Conservation (phyloP, 2,113 vertebrate species). For the Tringa solitaria region DNA sequence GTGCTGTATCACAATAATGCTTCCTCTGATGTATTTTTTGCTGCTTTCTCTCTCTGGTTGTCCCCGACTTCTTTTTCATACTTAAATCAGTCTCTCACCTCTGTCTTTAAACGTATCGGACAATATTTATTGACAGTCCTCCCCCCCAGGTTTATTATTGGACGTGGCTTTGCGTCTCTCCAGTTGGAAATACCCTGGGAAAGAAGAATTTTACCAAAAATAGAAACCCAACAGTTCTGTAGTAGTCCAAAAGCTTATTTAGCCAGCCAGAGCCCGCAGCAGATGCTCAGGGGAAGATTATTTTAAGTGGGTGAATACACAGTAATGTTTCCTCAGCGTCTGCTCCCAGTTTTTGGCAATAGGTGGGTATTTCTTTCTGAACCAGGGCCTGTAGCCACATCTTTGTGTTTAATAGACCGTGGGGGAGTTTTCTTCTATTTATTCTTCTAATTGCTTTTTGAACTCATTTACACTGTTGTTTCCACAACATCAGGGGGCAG, state of each 20-base stretch:
- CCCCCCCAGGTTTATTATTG: background rate
- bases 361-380: constrained; percentile 27
- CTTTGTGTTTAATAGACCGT: constrained; percentile 29
- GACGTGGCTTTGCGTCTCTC: background rate
- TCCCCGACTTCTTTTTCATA: background rate
- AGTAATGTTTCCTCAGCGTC: background rate
- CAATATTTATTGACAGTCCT: background rate
- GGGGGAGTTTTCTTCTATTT: background rate
- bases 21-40: background rate
- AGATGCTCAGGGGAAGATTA: background rate
- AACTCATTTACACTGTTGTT: constrained; percentile 37
- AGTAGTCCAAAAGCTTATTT: background rate
- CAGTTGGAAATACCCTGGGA: background rate
- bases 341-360: constrained; percentile 16
- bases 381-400: background rate
- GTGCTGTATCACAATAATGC: background rate
- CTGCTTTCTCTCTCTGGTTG: background rate
- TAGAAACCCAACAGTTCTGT: background rate
- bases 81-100: background rate
- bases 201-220: background rate
- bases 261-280: background rate
- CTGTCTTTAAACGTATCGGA: background rate
- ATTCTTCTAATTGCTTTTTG: constrained; percentile 49
- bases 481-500: constrained; percentile 22
- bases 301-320: constrained; percentile 15